Conservation (phyloP, 1,140 invertebrate genomes). For the Caenorhabditis latens region DNA sequence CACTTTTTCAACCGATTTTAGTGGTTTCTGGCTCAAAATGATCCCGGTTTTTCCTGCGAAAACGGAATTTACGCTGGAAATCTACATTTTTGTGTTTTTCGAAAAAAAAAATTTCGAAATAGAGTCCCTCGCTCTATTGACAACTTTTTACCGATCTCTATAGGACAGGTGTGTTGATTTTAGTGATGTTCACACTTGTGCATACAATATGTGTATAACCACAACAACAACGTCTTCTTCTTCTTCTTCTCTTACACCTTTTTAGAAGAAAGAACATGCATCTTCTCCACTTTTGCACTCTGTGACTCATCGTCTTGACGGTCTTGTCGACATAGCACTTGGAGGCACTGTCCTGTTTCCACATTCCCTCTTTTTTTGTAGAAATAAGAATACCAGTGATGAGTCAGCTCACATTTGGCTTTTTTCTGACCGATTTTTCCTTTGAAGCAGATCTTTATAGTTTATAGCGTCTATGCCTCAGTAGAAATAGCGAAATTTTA, state of each 20-base stretch:
- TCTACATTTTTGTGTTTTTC: no score
- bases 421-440: no score
- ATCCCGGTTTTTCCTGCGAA: no score
- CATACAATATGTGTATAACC: not conserved
- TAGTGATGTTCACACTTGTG: not conserved
- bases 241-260: not conserved
- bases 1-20: not conserved
- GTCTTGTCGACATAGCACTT: not conserved
- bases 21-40: not conserved
- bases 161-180: not conserved
- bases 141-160: not conserved
- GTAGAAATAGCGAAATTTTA: no score
- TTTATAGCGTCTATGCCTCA: no score
- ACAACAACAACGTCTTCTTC: not conserved
- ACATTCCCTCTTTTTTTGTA: not conserved
- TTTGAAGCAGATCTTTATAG: no score
- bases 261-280: no score
- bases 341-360: not conserved
- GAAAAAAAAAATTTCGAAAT: no score
- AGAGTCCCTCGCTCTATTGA: no score
- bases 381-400: not conserved
- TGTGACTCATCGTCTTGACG: slow-evolving; percentile 6
- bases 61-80: no score
- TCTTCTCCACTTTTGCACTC: not conserved
- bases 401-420: slow-evolving; percentile 2